These are phyloP conservation scores for Lophotriccus pileatus DNA, from an alignment of 2,797 vertebrate species.

Conservation along the genomic window DNA sequence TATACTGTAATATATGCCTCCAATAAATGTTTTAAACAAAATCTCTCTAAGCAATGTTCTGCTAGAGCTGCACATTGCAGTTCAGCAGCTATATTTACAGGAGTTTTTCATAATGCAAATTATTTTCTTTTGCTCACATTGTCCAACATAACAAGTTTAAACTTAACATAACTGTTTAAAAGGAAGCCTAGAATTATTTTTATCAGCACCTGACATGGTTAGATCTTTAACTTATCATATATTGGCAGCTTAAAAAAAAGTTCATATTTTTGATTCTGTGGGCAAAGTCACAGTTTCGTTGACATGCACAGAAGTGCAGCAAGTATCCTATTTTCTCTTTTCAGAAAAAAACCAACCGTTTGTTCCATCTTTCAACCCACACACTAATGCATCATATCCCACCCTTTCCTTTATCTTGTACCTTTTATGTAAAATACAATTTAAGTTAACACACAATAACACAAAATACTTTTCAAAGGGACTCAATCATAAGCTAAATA, in stretches of 20 bases:
- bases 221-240: conserved; percentile 29
- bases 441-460: conserved; percentile 46
- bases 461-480: conserved; percentile 50
- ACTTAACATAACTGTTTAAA: too few relatives aligned
- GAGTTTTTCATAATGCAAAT: conserved; percentile 74
- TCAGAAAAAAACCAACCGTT: conserved; percentile 60
- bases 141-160: conserved; percentile 45
- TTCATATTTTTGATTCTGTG: not conserved
- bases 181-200: conserved; percentile 51
- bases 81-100: conserved; percentile 77
- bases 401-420: conserved; percentile 12
- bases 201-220: conserved; percentile 51
- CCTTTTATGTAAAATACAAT: conserved; percentile 54
- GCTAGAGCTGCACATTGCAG: conserved; percentile 54
- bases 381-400: conserved; percentile 13
- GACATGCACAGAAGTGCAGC: conserved; percentile 25
- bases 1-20: conserved; percentile 82
- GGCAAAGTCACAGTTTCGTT: conserved; percentile 45
- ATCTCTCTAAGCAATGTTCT: conserved; percentile 77
- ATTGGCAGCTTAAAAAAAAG: not conserved
- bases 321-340: conserved; percentile 66
- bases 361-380: conserved; percentile 46
- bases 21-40: conserved; percentile 84
- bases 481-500: conserved; percentile 44
- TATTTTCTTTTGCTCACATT: conserved; percentile 64